Evolutionary conservation across 2,113 vertebrate species (phyloP).

Genomic region (Neofelis nebulosa): DNA sequence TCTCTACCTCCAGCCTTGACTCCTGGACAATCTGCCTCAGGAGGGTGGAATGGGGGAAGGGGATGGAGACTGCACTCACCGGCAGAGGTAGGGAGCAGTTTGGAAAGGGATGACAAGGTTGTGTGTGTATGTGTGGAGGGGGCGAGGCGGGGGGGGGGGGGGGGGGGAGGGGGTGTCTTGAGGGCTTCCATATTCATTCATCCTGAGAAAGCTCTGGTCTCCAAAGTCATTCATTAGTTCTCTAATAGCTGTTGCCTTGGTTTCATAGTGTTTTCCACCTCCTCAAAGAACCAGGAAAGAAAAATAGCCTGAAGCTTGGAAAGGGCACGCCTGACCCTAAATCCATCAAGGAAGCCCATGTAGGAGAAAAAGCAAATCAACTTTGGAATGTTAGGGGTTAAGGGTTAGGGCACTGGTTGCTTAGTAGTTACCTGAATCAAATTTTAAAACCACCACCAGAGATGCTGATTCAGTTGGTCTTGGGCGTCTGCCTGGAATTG

Average conservation of each 20-base stretch:
- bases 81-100: background rate
- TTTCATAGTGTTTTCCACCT: background rate
- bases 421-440: background rate
- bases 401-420: background rate
- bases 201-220: background rate
- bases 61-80: background rate
- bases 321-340: background rate
- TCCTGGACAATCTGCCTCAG: background rate
- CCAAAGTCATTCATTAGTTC: conserved; percentile 6
- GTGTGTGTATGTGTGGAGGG: no score
- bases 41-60: accelerated
- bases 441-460: background rate
- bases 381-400: background rate
- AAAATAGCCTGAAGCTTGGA: background rate
- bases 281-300: background rate
- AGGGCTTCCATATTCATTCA: background rate
- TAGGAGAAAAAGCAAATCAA: background rate
- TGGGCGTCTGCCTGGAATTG: background rate
- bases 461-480: background rate
- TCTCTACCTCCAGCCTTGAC: background rate
- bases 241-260: background rate
- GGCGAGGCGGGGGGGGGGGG: no score
- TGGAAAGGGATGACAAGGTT: background rate
- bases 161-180: accelerated
- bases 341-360: conserved; percentile 20